phyloP scores from a whole-genome alignment of 2,888 invertebrate genomes.

The Liodrosophila aerea region DNA sequence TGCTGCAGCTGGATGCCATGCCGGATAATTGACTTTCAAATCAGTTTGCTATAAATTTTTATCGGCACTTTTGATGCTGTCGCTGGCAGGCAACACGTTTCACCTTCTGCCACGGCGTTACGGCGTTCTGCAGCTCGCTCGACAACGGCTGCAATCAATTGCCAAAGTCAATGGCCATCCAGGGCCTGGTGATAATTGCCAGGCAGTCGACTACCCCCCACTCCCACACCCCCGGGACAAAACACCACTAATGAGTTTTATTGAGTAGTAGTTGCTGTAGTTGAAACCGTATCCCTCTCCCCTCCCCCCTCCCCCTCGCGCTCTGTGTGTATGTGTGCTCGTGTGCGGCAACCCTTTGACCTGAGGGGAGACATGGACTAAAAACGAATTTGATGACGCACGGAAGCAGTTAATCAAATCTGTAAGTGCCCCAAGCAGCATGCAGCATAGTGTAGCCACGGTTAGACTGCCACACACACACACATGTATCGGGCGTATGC shows the following conservation, averaged over 20 bases:
- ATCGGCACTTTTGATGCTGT: slow-evolving; percentile 80
- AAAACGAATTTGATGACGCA: slow-evolving; percentile 71
- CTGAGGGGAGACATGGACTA: slow-evolving; percentile 8
- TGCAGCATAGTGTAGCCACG: slow-evolving; percentile 22
- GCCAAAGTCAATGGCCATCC: slow-evolving; percentile 75
- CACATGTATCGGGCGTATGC: background rate
- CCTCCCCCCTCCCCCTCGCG: background rate
- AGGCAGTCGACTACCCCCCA: slow-evolving; percentile 25
- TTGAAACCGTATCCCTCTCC: slow-evolving; percentile 8
- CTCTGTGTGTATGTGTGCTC: slow-evolving; percentile 10
- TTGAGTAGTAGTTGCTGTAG: slow-evolving; percentile 69
- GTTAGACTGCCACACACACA: background rate
- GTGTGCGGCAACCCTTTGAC: too few species aligned
- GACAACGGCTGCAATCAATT: slow-evolving; percentile 74
- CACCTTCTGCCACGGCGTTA: too few species aligned
- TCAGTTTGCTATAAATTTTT: slow-evolving; percentile 82
- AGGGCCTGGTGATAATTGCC: slow-evolving; percentile 72
- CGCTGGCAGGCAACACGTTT: slow-evolving; percentile 52
- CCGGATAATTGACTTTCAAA: slow-evolving; percentile 81
- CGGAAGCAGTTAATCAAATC: slow-evolving; percentile 78
- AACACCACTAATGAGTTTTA: slow-evolving; percentile 78
- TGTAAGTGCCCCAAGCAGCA: slow-evolving; percentile 58
- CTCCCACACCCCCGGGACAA: slow-evolving; percentile 50
- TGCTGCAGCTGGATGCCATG: slow-evolving; percentile 43
- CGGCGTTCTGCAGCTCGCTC: slow-evolving; percentile 41